Percentiles rank a stretch among this genome's conserved stretches.
Evolutionary conservation across 2,113 vertebrate genomes (phyloP).

Genomic region (Spea multiplicata): DNA sequence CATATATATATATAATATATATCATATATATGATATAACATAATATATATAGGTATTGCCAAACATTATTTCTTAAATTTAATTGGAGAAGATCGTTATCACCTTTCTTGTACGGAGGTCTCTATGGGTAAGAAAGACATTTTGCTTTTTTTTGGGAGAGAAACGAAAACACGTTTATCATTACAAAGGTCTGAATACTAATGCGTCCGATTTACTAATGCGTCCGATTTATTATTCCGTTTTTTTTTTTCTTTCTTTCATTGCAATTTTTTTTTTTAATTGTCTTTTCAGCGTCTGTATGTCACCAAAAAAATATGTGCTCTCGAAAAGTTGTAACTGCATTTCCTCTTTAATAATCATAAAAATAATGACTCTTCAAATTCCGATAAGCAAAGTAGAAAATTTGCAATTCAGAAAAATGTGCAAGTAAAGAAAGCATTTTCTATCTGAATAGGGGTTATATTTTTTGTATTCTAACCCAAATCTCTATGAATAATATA

Average conservation of each 20-base stretch:
- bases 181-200: constrained; percentile 33
- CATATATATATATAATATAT: no score
- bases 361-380: constrained; percentile 24
- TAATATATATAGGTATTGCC: no score
- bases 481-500: no score
- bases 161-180: constrained; percentile 40
- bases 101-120: constrained; percentile 3
- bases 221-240: background rate
- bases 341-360: background rate
- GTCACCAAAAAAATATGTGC: constrained; percentile 5
- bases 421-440: no score
- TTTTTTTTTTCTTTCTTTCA: background rate
- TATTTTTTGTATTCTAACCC: no score
- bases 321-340: background rate
- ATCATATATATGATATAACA: no score
- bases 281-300: background rate
- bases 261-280: no score
- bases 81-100: no score
- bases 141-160: constrained; percentile 23
- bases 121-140: constrained; percentile 22
- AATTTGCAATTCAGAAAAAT: constrained; percentile 14
- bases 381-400: constrained; percentile 11
- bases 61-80: no score
- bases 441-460: no score
- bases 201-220: constrained; percentile 14